Conservation (phyloP, 1,140 invertebrate species). For the Anadara kagoshimensis region DNA sequence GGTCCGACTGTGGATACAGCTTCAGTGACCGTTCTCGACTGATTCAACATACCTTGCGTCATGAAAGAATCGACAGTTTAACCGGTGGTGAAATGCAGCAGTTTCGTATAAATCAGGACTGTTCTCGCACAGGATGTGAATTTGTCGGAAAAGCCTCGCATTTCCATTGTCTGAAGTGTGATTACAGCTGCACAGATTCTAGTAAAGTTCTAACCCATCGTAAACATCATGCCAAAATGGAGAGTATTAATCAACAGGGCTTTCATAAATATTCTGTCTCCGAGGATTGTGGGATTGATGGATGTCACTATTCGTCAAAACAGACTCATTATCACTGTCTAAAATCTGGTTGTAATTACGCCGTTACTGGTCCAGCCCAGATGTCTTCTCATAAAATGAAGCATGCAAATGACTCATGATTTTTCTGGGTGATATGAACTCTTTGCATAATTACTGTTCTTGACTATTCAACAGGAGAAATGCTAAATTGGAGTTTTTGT, state of each 20-base stretch:
- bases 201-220: conserved; percentile 97
- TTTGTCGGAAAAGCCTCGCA: conserved; percentile 95
- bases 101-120: conserved; percentile 92
- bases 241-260: conserved; percentile 94
- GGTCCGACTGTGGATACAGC: conserved; percentile 95
- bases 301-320: conserved; percentile 93
- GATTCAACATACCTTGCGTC: conserved; percentile 91
- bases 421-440: no score
- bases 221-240: conserved; percentile 79
- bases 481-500: no score
- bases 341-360: conserved; percentile 91
- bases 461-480: no score
- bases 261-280: conserved; percentile 86
- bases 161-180: conserved; percentile 96
- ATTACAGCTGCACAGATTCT: conserved; percentile 96
- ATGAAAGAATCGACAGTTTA: conserved; percentile 93
- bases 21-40: conserved; percentile 98
- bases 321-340: conserved; percentile 99
- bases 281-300: conserved; percentile 88
- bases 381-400: conserved; percentile 70
- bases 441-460: no score
- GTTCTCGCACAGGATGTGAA: conserved; percentile 87
- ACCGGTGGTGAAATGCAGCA: conserved; percentile 98
- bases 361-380: conserved; percentile 66
- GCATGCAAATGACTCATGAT: conserved; percentile 48